Evolutionary conservation across 2,888 invertebrate species (phyloP), one percentile per base, ranked within the genome.

Genomic region (Odontothrips loti): DNA sequence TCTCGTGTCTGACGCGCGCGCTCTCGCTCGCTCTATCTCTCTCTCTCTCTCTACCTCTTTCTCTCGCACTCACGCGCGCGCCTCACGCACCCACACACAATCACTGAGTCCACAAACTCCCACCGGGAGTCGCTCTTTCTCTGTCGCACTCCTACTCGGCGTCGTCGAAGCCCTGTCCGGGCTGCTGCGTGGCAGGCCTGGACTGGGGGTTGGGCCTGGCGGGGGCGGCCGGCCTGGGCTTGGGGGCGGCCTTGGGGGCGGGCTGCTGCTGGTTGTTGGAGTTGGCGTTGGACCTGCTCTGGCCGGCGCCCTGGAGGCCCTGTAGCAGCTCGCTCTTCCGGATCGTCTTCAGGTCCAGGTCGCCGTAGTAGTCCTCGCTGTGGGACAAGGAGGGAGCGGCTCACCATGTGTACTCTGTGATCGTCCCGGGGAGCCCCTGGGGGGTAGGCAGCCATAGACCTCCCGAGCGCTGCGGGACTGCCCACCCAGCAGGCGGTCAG

Each of bases 341-440:
- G 92, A 96, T 95, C 90, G 93, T 92, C 93, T 96, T 96, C 91
- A 96, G 91, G 90, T 96, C 96, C 93, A 96, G 90, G 89, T 96
- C 96, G 85, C 96, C 96, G 87, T 96, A 96, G 92, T 96, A 96
- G 93, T 96, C 96, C 92, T 96, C 96, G 91, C 96, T 96, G 94
- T 91, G 92, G 91, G 88, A 47, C 58, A 58, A 58, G 58, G 58
- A 43, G 34, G 34, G 34, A 43, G 34, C 34, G 34, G 17, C 11
- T 58, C 58, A 58, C 58, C 34, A 43, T 12, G 29, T 68, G 23
- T 12, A 43, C 79, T 17, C n/a, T n/a, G n/a, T n/a, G n/a, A n/a
- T n/a, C n/a, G n/a, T n/a, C n/a, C n/a, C n/a, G n/a, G n/a, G n/a
- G n/a, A n/a, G n/a, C n/a, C n/a, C n/a, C n/a, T n/a, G n/a, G n/a